Conservation (phyloP, 2,113 vertebrate genomes). For the Craseonycteris thonglongyai region DNA sequence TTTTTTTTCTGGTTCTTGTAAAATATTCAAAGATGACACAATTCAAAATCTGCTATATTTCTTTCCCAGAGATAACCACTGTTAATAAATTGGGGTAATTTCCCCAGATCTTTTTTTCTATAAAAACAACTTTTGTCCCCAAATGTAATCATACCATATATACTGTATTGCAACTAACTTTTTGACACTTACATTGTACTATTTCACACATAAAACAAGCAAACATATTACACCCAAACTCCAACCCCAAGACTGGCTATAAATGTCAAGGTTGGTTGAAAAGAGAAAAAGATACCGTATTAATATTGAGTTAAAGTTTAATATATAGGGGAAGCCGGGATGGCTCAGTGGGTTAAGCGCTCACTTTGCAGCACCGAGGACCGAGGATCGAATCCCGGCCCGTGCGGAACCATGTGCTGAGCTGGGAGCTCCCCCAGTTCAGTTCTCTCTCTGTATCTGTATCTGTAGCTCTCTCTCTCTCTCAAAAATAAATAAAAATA, state of each 20-base stretch:
- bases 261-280: neutral
- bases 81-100: neutral
- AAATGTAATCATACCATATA: neutral
- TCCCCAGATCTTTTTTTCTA: neutral
- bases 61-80: neutral
- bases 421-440: too few species aligned
- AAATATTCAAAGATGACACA: conserved; percentile 17
- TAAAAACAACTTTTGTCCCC: neutral
- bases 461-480: too few species aligned
- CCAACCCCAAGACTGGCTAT: neutral
- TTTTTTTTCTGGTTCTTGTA: neutral
- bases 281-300: neutral
- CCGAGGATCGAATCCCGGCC: too few species aligned
- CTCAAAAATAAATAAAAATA: too few species aligned
- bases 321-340: too few species aligned
- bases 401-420: too few species aligned
- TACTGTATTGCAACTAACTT: neutral
- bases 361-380: too few species aligned
- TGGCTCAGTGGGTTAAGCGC: too few species aligned
- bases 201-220: conserved; percentile 9
- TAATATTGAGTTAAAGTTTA: conserved; percentile 17
- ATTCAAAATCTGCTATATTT: neutral
- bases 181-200: neutral
- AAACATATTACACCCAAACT: neutral
- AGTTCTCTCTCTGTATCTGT: too few species aligned